Evolutionary conservation across 2,113 vertebrate genomes (phyloP), one percentile per base, ranked within the genome.

Genomic region (Ia io): DNA sequence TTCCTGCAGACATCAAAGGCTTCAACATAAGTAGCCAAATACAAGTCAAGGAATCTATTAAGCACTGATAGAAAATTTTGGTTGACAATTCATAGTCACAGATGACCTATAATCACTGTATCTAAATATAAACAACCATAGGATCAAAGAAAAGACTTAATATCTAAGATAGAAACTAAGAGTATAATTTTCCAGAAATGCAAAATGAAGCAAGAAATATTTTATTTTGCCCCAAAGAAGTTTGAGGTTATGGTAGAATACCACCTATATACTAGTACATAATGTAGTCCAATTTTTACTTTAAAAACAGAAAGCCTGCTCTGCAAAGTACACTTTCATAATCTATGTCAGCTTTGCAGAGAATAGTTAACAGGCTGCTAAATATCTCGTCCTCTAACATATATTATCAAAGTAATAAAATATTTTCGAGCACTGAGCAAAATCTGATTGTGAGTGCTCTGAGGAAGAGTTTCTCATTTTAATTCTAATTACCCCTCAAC

Each of bases 91-190:
- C 70, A 28, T 73, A 84, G 84, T 94, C 61, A 77, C 9, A 89
- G n/a, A n/a, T 49, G 23, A 51, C 49, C 40, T 40, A 30, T 35
- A 71, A 67, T 30, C 30, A 51, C 35, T 70, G 3, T 79, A 87
- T 65, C n/a, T 79, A 85, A 94, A 88, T 87, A 49, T 42, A 84
- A 67, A 65, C 35, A 87, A 63, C 32, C 6, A 63, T 28, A 84
- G 8, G 88, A 42, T 76, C 71, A 90, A 92, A 97, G 8, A 65
- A 74, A 83, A 90, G 18, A 47, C 35, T 30, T 86, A 80, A 80
- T 1, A 78, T 16, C 30, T 51, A 77, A 73, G 37, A 76, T 44
- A 13, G 47, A 85, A n/a, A 28, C 5, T 78, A 69, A 67, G 11
- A 32, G 4, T n/a, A 87, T 73, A 9, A 89, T 59, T 86, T 77